phyloP scores from a whole-genome alignment of 2,888 invertebrate species.

The Trichacis sp. region DNA sequence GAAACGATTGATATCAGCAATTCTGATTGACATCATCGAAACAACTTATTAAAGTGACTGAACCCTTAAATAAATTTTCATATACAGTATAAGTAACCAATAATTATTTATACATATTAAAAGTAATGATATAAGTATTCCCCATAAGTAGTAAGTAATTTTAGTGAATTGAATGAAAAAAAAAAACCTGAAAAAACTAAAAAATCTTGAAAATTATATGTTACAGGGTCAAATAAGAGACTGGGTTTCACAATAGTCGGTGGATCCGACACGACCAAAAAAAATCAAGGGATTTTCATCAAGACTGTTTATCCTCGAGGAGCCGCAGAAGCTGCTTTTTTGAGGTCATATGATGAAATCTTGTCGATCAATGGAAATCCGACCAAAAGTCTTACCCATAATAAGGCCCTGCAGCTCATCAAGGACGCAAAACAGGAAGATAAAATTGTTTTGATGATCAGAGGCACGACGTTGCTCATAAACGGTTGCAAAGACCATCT shows the following conservation, averaged over 20 bases:
- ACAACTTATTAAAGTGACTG: no score
- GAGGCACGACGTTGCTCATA: constrained; percentile 67
- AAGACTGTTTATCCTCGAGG: constrained; percentile 75
- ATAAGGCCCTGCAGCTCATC: constrained; percentile 74
- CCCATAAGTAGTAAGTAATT: no score
- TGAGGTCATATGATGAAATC: constrained; percentile 75
- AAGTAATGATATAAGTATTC: no score
- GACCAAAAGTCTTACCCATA: constrained; percentile 73
- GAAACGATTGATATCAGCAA: no score
- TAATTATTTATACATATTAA: no score
- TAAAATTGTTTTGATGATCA: constrained; percentile 72
- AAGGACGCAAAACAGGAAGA: constrained; percentile 75
- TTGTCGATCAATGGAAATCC: constrained; percentile 73
- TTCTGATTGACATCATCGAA: no score
- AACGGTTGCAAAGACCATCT: constrained; percentile 58
- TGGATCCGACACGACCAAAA: constrained; percentile 74
- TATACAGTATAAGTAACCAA: no score
- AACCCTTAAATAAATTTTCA: no score
- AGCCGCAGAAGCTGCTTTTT: constrained; percentile 73
- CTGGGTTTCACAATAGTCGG: constrained; percentile 78
- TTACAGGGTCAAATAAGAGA: no score
- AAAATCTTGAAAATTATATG: no score
- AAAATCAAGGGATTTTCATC: constrained; percentile 75
- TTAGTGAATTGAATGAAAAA: no score
- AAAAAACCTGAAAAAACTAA: no score